A percentile compares a stretch with the other conserved stretches of the same genome.
These are phyloP conservation scores for Phaetusa simplex DNA, from an alignment of 2,113 vertebrate species.

Conservation along the genomic window DNA sequence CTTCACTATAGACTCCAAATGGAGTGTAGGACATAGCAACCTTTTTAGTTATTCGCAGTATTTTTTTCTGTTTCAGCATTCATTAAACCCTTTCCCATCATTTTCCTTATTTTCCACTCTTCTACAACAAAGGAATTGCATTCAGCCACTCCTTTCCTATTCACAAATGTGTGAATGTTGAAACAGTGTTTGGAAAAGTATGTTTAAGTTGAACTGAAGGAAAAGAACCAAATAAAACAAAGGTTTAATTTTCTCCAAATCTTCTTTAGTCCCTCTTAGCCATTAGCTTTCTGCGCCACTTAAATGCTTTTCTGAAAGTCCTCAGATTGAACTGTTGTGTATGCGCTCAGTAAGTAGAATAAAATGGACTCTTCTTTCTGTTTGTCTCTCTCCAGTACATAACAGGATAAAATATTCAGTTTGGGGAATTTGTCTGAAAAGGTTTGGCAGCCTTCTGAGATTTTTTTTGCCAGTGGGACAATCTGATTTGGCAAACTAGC, in stretches of 20 bases:
- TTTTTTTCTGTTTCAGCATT: background rate
- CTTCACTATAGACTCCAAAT: background rate
- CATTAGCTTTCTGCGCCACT: background rate
- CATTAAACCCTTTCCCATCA: background rate
- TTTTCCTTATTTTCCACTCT: background rate
- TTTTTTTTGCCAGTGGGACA: background rate
- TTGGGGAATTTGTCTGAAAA: background rate
- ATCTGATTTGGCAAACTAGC: slow-evolving; percentile 15
- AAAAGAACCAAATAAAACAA: background rate
- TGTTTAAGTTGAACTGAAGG: background rate
- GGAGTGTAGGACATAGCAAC: background rate
- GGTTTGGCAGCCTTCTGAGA: background rate
- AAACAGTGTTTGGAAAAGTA: background rate
- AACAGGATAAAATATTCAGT: background rate
- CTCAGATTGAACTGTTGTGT: background rate
- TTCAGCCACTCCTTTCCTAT: background rate
- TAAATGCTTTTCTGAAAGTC: background rate
- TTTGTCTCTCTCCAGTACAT: background rate
- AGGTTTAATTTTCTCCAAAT: background rate
- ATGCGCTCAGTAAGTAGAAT: background rate
- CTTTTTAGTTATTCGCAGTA: background rate
- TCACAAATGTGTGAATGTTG: background rate
- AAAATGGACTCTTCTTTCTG: background rate
- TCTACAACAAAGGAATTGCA: background rate
- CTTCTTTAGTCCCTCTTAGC: background rate